These are phyloP conservation scores for Thomomys bottae DNA, from an alignment of 2,113 vertebrate species.

Conservation along the genomic window DNA sequence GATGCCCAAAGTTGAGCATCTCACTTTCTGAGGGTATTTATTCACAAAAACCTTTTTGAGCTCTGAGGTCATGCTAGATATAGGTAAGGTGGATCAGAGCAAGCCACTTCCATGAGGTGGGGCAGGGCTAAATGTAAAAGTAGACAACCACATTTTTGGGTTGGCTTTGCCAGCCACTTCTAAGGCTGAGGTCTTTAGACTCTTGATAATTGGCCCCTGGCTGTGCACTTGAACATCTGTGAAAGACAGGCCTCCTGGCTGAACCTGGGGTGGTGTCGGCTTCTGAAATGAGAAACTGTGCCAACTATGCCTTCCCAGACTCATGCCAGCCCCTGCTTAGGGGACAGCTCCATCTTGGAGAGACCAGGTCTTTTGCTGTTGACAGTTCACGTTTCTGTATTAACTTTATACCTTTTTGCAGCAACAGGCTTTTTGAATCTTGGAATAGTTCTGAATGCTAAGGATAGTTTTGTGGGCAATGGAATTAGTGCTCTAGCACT, in stretches of 20 bases:
- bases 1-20: background rate
- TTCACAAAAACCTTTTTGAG: background rate
- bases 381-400: background rate
- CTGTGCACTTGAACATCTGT: background rate
- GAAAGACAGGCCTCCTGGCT: background rate
- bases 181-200: background rate
- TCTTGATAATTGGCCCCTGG: background rate
- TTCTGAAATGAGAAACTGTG: background rate
- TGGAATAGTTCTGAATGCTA: background rate
- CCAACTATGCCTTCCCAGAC: background rate
- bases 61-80: background rate
- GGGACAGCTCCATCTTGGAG: background rate
- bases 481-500: background rate
- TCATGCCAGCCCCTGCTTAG: background rate
- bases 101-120: background rate
- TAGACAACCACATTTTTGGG: background rate
- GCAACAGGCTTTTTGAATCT: background rate
- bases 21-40: background rate
- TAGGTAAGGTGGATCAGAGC: background rate
- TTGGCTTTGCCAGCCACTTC: background rate
- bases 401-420: background rate
- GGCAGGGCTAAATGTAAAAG: background rate
- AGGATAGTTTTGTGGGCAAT: background rate
- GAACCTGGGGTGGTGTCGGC: background rate
- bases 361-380: background rate